Evolutionary conservation across 2,888 invertebrate species (phyloP), one percentile per base, ranked within the genome.

Genomic region (Pasiphila rectangulata): DNA sequence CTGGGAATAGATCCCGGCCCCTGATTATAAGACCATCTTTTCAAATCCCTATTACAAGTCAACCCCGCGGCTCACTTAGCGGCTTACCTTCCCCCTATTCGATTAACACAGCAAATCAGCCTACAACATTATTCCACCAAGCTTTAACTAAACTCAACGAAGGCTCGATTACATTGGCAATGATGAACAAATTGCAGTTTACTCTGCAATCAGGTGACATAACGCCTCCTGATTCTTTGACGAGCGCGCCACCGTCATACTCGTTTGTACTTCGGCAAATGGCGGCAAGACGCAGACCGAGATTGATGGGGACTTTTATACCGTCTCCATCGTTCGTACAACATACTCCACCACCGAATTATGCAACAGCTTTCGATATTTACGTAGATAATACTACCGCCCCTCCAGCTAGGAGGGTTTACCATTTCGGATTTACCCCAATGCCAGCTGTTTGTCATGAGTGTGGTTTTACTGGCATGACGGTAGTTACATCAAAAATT

Each of bases 231-330:
- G 73, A 78, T 52, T 87, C 87, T 0, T 62, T 86, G n/a, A 59
- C 69, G 0, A 84, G 74, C 48, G 87, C 87, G 4, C 87, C 87
- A 2, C 87, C 87, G 0, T 84, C 86, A 0, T 88, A 87, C 61
- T 83, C 87, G 0, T 88, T 83, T 53, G 87, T 88, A 3, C 66
- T 86, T 39, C 64, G 84, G 13, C 86, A 87, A 70, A 79, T 81
- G 62, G 72, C 79, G 0, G 65, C 69, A 0, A 59, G 79, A 35
- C 65, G 80, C 48, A 65, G 86, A 44, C 85, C 87, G 0, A 70
- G 86, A 45, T 57, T 84, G 1, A 75, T 87, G 77, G 86, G 85
- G 15, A 85, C 85, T 0, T 88, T 87, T 50, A 77, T 84, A 41
- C 82, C 86, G 2, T 88, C 86, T 0, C 84, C 86, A 1, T 87